These are phyloP conservation scores for Syngnathus scovelli DNA, from an alignment of 2,113 vertebrate genomes.

Conservation along the genomic window DNA sequence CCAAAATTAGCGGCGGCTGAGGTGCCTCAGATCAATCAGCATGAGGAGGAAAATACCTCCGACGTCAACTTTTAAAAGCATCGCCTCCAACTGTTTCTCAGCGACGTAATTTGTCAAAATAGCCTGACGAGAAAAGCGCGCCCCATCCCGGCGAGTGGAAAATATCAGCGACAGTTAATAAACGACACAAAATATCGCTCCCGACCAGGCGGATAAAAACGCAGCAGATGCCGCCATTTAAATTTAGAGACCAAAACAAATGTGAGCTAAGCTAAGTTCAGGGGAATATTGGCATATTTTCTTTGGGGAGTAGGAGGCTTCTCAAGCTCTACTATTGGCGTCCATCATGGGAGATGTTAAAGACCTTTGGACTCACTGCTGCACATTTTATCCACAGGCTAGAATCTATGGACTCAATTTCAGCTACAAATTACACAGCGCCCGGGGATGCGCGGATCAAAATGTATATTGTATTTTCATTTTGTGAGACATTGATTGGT, in stretches of 20 bases:
- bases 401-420: slow-evolving; percentile 7
- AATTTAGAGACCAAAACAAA: too few species aligned
- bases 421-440: slow-evolving; percentile 24
- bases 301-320: neutral
- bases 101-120: slow-evolving; percentile 6
- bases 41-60: slow-evolving; percentile 23
- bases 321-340: neutral
- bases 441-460: slow-evolving; percentile 1
- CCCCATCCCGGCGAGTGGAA: neutral
- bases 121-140: slow-evolving; percentile 14
- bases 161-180: slow-evolving; percentile 12
- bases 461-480: slow-evolving; percentile 9
- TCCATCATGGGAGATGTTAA: slow-evolving; percentile 23
- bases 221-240: too few species aligned
- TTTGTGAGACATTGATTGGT: neutral
- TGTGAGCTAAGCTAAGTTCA: neutral
- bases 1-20: slow-evolving; percentile 29
- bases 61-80: slow-evolving; percentile 26
- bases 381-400: slow-evolving; percentile 20
- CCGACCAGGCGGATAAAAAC: neutral
- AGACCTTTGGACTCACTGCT: slow-evolving; percentile 25
- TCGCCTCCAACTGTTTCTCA: slow-evolving; percentile 16
- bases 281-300: too few species aligned
- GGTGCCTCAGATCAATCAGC: slow-evolving; percentile 24
- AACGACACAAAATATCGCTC: slow-evolving; percentile 3